A percentile compares a stretch with the other conserved stretches of the same genome.
phyloP scores from a whole-genome alignment of 2,888 invertebrate genomes.

The Nomada flava region DNA sequence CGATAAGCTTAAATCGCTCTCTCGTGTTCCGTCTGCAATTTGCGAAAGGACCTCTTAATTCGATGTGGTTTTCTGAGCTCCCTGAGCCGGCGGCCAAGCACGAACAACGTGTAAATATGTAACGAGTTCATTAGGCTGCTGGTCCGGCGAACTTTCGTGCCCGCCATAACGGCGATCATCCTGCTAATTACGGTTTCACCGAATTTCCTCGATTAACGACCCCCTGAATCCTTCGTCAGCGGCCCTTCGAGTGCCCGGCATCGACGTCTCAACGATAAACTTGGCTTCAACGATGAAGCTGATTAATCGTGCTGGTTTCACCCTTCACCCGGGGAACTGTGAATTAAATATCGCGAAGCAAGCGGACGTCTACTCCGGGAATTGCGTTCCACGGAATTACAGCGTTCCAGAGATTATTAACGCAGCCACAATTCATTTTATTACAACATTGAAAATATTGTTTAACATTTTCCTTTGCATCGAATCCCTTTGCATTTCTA shows the following conservation, averaged over 20 bases:
- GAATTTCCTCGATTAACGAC: slow-evolving; percentile 70
- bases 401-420: neutral
- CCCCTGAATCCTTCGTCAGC: neutral
- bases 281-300: slow-evolving; percentile 26
- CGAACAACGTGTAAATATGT: slow-evolving; percentile 75
- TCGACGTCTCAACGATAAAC: slow-evolving; percentile 51
- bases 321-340: slow-evolving; percentile 23
- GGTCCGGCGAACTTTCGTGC: slow-evolving; percentile 71
- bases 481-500: neutral
- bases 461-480: too few relatives aligned
- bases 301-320: slow-evolving; percentile 55
- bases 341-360: slow-evolving; percentile 55
- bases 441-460: neutral
- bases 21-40: slow-evolving; percentile 72
- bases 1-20: slow-evolving; percentile 72
- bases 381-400: neutral
- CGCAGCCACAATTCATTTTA: slow-evolving; percentile 11
- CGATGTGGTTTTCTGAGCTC: slow-evolving; percentile 68
- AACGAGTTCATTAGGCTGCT: slow-evolving; percentile 73
- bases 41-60: slow-evolving; percentile 72
- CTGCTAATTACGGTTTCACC: slow-evolving; percentile 70
- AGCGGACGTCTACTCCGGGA: slow-evolving; percentile 20
- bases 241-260: slow-evolving; percentile 27
- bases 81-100: slow-evolving; percentile 57
- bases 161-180: slow-evolving; percentile 64